phyloP scores from a whole-genome alignment of 2,797 vertebrate species.

The Acrossocheilus fasciatus region DNA sequence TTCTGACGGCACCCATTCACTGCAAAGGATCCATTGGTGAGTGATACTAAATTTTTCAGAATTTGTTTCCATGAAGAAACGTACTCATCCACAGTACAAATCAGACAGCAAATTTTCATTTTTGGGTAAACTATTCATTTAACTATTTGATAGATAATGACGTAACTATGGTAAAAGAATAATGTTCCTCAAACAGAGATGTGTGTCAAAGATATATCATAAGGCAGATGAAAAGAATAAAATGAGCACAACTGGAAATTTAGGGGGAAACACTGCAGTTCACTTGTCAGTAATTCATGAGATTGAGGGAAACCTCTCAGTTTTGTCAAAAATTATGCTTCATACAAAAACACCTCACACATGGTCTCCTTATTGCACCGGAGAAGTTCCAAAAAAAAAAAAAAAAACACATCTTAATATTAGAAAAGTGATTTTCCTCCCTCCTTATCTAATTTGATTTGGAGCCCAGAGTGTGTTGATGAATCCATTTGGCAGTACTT shows the following conservation, averaged over 20 bases:
- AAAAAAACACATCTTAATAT: slow-evolving; percentile 30
- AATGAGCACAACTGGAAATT: slow-evolving; percentile 6
- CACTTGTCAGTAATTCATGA: slow-evolving; percentile 59
- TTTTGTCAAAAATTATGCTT: slow-evolving; percentile 51
- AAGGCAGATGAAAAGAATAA: slow-evolving; percentile 42
- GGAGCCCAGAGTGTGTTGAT: slow-evolving; percentile 58
- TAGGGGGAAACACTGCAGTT: slow-evolving; percentile 56
- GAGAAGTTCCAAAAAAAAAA: slow-evolving; percentile 61
- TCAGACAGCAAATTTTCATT: not conserved
- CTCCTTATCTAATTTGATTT: slow-evolving; percentile 48
- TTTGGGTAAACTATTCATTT: not conserved
- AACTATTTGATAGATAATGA: slow-evolving; percentile 18
- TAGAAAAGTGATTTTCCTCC: slow-evolving; percentile 65
- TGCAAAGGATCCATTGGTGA: not conserved
- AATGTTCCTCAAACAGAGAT: not conserved
- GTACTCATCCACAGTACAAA: too few species aligned
- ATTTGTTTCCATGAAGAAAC: not conserved
- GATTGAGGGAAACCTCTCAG: slow-evolving; percentile 29
- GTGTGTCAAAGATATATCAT: slow-evolving; percentile 4
- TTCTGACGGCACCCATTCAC: not conserved
- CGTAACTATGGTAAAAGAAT: not conserved
- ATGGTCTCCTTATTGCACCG: slow-evolving; percentile 69
- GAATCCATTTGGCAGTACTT: slow-evolving; percentile 66
- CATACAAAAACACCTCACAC: slow-evolving; percentile 57
- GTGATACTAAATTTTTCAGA: not conserved